Evolutionary conservation across 2,797 vertebrate species (phyloP), one percentile per base, ranked within the genome.

Genomic region (Crax fasciolata): DNA sequence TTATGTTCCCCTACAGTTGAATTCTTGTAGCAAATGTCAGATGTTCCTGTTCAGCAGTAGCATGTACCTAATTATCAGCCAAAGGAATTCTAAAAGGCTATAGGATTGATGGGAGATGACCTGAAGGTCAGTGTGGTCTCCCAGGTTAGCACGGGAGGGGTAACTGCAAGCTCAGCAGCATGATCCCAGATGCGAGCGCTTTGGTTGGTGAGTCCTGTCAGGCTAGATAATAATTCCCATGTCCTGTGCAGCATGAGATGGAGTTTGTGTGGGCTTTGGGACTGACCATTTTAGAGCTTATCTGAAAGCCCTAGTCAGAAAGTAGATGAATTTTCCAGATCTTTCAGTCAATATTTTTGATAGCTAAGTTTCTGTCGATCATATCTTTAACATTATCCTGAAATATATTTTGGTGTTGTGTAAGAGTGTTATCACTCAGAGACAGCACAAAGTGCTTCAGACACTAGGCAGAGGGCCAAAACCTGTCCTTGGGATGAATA

Each of bases 381-480:
- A 54, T 66, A 62, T 89, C 41, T 96, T 89, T 65, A 83, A 20
- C 72, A 57, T 87, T 96, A 80, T 57, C 78, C 93, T 94, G 70
- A 92, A 95, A 91, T 66, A 39, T 72, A 85, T 91, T 94, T 91
- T 89, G 86, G 51, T 93, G 66, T 87, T 72, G 41, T 84, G 39
- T 75, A 89, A 83, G 46, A n/a, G 39, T 63, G 35, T 83, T 97
- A 92, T 96, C 95, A 72, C 76, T 92, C 89, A 84, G 71, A 94
- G 84, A 94, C 78, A 90, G 87, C 48, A 92, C 79, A 79, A 89
- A 93, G 88, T 80, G 58, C 88, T 91, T 97, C 89, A 87, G 62
- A 76, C 49, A 66, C 30, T 76, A 66, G 96, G 93, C 95, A 94
- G 49, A 75, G 82, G 88, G 86, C 94, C 97, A 97, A 82, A 91